phyloP scores from a whole-genome alignment of 2,888 invertebrate species.

The Tipula lateralis region DNA sequence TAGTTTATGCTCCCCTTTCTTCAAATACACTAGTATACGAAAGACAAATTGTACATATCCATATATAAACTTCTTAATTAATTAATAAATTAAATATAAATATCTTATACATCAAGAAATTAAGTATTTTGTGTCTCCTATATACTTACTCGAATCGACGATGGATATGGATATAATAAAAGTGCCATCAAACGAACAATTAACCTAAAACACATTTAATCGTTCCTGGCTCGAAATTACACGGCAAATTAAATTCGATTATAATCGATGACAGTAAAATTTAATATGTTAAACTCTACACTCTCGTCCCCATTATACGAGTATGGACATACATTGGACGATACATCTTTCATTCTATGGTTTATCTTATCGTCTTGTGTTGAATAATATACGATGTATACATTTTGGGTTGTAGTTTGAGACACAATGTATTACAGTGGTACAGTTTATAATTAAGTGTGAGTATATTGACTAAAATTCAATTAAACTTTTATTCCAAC shows the following conservation, averaged over 20 bases:
- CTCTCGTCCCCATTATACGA: not conserved
- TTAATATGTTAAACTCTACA: not conserved
- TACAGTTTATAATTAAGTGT: not conserved
- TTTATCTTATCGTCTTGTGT: not conserved
- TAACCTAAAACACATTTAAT: not conserved
- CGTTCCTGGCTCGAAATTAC: not conserved
- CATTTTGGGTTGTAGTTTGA: not conserved
- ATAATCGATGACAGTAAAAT: not conserved
- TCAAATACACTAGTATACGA: not conserved
- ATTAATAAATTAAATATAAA: not conserved
- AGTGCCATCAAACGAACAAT: not conserved
- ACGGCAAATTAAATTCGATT: not conserved
- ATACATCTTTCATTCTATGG: not conserved
- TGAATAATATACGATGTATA: not conserved
- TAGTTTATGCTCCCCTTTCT: not conserved
- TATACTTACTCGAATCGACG: not conserved
- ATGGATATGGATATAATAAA: not conserved
- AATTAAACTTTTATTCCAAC: not conserved
- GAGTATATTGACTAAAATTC: not conserved
- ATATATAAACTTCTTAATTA: not conserved
- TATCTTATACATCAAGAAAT: not conserved
- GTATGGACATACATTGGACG: not conserved
- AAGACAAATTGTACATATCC: not conserved
- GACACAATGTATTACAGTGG: not conserved
- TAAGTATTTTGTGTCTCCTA: not conserved